Base-by-base conservation (phyloP, 2,797 vertebrate genomes). In the Anabacerthia variegaticeps region DNA sequence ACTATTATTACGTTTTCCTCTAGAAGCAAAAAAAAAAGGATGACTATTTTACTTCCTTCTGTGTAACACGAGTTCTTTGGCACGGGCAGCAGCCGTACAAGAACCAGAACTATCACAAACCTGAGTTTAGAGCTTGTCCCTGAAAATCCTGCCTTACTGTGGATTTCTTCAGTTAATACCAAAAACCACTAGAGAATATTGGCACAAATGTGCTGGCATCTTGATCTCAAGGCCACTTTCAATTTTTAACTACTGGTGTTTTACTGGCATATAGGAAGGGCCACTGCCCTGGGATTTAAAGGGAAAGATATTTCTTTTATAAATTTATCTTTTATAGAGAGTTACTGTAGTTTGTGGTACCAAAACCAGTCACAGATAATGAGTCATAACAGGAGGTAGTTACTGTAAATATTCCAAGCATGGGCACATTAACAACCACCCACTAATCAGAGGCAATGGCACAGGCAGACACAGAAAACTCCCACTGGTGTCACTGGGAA, bases 391-490 rank as follows among this genome's bases (percentile, higher is more conserved):
- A 94, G 91, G 85, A 94, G 95, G 75, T 14, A 89, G 91, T 92
- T 97, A 97, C 94, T 96, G 95, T 97, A 98, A 98, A 98, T 94
- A 97, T 93, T 94, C 96, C 91, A 92, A 93, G 91, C 91, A 85
- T 94, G 95, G 94, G 90, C 81, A 94, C 97, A 95, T 97, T 97
- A 98, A 97, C 98, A 97, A 93, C 95, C 97, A 81, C 92, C 91
- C 92, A 95, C 96, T 96, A 93, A 96, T 80, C 80, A 79, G 75
- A 88, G 75, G 61, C 85, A 92, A 77, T 36, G 85, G 56, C 87
- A 76, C 63, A 59, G 90, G 94, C 96, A 97, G 92, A 92, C 93
- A 95, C 96, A 76, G 92, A 95, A 73, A 94, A 85, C 96, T 95
- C 90, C 83, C 82, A 92, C 93, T 11, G 58, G 63, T 93, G 93